Evolutionary conservation across 2,113 vertebrate genomes (phyloP).

Genomic region (Nymphicus hollandicus): DNA sequence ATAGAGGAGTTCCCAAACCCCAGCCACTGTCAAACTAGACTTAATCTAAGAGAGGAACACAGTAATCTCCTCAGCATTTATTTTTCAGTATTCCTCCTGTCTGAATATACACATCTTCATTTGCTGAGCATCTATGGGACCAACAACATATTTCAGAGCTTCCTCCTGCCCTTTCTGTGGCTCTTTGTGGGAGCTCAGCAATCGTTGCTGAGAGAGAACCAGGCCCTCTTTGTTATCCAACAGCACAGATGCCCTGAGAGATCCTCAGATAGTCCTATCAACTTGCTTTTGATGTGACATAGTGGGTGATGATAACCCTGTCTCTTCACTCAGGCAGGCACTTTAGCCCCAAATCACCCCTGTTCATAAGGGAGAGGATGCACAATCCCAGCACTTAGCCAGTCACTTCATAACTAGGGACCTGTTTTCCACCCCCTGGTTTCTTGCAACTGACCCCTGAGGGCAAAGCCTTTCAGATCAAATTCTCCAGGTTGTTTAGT

Average conservation of each 20-base stretch:
- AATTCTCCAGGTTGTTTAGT: background rate
- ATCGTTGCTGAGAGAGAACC: background rate
- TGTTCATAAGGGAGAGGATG: background rate
- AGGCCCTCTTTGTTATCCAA: background rate
- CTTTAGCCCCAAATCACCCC: background rate
- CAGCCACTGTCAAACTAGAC: conserved; percentile 24
- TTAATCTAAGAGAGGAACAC: conserved; percentile 33
- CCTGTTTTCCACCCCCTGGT: background rate
- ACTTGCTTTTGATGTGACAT: rapidly evolving
- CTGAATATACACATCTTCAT: background rate
- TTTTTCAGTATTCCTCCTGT: conserved; percentile 28
- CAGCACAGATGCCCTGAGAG: background rate
- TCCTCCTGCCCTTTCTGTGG: background rate
- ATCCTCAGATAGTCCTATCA: background rate
- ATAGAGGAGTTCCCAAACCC: conserved; percentile 26
- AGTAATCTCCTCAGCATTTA: background rate
- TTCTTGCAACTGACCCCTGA: background rate
- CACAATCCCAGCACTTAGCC: background rate
- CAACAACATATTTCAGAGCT: background rate
- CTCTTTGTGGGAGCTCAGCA: background rate
- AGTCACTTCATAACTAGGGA: background rate
- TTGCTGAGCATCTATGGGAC: background rate
- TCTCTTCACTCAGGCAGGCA: background rate
- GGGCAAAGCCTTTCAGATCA: background rate
- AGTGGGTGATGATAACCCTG: background rate